These are phyloP conservation scores for Xestia rhomboidea DNA, from an alignment of 2,888 invertebrate species.

Conservation along the genomic window DNA sequence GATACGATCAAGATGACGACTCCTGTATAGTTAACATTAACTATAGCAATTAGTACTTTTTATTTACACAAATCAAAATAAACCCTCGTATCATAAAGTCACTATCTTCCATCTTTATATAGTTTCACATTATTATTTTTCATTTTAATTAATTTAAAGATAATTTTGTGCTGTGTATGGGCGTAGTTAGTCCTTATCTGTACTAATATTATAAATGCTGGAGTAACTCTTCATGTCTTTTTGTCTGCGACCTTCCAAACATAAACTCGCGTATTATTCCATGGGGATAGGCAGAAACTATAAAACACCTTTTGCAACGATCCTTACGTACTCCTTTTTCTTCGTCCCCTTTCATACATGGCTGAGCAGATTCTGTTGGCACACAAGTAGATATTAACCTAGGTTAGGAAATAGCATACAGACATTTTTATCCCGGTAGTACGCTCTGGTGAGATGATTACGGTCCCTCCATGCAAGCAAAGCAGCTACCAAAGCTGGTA, in stretches of 20 bases:
- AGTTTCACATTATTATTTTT: conserved; percentile 48
- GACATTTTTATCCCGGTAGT: background rate
- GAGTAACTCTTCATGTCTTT: background rate
- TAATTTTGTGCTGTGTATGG: conserved; percentile 44
- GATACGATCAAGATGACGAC: conserved; percentile 21
- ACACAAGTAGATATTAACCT: background rate
- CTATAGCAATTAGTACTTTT: conserved; percentile 40
- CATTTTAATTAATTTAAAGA: conserved; percentile 58
- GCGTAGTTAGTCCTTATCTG: conserved; percentile 8
- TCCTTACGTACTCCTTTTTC: background rate
- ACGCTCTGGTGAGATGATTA: background rate
- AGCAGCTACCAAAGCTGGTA: background rate
- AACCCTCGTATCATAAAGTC: conserved; percentile 20
- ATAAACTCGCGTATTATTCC: background rate
- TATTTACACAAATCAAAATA: conserved; percentile 32
- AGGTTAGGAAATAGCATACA: too few relatives aligned
- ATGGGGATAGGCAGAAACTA: background rate
- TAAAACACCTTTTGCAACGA: too few relatives aligned
- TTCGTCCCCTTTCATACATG: background rate
- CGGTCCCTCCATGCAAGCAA: background rate
- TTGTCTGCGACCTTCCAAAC: background rate
- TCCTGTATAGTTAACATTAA: conserved; percentile 31
- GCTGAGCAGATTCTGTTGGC: background rate
- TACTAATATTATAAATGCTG: background rate
- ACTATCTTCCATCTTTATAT: conserved; percentile 51